These are phyloP conservation scores for Chrysina gloriosa DNA, from an alignment of 2,888 invertebrate genomes.

Conservation along the genomic window DNA sequence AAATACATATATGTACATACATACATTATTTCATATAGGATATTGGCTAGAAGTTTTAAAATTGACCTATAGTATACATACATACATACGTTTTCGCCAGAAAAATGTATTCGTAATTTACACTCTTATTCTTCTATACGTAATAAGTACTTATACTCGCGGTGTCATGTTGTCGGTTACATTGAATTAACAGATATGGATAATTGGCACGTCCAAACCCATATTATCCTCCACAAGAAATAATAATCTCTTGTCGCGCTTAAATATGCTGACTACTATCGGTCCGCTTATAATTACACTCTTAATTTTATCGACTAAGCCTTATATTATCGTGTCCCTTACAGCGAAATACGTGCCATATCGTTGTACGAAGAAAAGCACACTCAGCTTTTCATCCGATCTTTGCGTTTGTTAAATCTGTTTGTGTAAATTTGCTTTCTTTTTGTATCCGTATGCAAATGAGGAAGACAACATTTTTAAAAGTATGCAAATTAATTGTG, in stretches of 20 bases:
- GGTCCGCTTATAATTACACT: conserved; percentile 34
- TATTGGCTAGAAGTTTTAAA: too few species aligned
- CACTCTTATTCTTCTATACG: not conserved
- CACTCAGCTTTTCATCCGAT: conserved; percentile 11
- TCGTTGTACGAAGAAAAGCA: not conserved
- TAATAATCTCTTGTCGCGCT: conserved; percentile 21
- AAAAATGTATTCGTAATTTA: too few species aligned
- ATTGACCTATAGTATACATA: too few species aligned
- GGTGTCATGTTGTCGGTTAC: not conserved
- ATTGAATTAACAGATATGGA: not conserved
- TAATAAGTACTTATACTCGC: not conserved
- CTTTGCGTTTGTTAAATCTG: conserved; percentile 11
- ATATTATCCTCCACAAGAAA: conserved; percentile 1
- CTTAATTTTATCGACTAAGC: conserved; percentile 35
- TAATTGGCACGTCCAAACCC: conserved; percentile 6
- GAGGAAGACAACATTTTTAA: not conserved
- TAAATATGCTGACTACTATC: conserved; percentile 37
- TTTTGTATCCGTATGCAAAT: conserved; percentile 1
- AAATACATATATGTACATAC: too few species aligned
- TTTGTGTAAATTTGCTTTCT: conserved; percentile 15
- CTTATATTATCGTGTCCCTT: conserved; percentile 38
- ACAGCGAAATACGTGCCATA: conserved; percentile 37
- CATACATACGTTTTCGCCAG: not conserved
- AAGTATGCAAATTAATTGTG: not conserved
- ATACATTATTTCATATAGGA: too few species aligned